Evolutionary conservation across 2,888 invertebrate genomes (phyloP).

Genomic region (Callinectes sapidus): DNA sequence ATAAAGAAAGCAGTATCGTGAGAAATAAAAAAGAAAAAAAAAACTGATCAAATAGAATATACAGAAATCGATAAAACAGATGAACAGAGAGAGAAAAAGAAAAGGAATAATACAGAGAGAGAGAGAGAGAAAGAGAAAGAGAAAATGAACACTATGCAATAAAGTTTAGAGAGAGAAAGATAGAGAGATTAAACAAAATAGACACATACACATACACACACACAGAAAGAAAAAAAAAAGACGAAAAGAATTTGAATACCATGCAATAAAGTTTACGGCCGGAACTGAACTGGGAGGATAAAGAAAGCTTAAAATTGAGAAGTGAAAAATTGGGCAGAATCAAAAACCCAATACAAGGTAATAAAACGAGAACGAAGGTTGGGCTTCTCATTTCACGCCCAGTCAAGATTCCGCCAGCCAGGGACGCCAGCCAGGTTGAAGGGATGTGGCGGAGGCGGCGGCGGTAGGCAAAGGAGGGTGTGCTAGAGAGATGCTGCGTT

Average conservation of each 20-base stretch:
- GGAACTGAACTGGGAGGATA: conserved; percentile 43
- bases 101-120: not conserved
- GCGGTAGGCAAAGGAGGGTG: not conserved
- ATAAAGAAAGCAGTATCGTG: not conserved
- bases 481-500: not conserved
- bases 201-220: not conserved
- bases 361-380: conserved; percentile 42
- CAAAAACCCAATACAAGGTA: conserved; percentile 42
- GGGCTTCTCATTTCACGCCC: conserved; percentile 52
- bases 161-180: not conserved
- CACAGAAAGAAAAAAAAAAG: not conserved
- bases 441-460: not conserved
- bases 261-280: conserved; percentile 43
- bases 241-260: not conserved
- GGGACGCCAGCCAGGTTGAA: not conserved
- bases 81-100: not conserved
- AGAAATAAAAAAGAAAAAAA: not conserved
- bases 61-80: not conserved
- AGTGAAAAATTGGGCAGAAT: conserved; percentile 53
- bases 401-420: conserved; percentile 49
- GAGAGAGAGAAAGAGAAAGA: not conserved
- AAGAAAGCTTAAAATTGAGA: conserved; percentile 46
- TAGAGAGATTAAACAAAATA: not conserved
- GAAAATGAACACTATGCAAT: too few relatives aligned
- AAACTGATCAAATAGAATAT: not conserved